A percentile compares a stretch with the other conserved stretches of the same genome.
phyloP scores from a whole-genome alignment of 1,140 invertebrate genomes.

The Dinothrombium tinctorium region DNA sequence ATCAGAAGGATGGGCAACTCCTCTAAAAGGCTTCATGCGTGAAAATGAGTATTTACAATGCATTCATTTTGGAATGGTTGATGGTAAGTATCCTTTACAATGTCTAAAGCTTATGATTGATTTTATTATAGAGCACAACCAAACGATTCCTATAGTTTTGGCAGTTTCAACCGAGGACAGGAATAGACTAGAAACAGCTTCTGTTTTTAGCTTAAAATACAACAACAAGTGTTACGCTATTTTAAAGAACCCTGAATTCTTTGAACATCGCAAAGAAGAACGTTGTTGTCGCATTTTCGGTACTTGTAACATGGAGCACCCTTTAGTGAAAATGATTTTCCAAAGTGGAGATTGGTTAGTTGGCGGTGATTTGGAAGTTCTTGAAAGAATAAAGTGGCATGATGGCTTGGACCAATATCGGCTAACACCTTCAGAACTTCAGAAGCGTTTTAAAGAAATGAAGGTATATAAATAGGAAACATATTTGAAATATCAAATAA shows the following conservation, averaged over 20 bases:
- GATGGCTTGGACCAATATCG: conserved; percentile 88
- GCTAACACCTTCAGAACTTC: conserved; percentile 75
- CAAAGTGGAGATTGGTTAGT: conserved; percentile 86
- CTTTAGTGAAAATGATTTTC: conserved; percentile 39
- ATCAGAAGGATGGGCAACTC: conserved; percentile 90
- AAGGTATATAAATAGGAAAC: conserved; percentile 17
- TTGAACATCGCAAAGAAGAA: conserved; percentile 81
- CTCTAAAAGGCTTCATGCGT: conserved; percentile 84
- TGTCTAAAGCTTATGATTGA: not conserved
- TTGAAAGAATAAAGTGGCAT: conserved; percentile 74
- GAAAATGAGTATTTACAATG: conserved; percentile 80
- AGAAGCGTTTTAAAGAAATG: conserved; percentile 45
- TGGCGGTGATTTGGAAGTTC: conserved; percentile 75
- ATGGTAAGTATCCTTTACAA: conserved; percentile 24
- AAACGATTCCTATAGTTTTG: conserved; percentile 86
- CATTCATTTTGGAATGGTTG: conserved; percentile 74
- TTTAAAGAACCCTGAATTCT: conserved; percentile 76
- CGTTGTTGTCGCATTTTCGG: conserved; percentile 75
- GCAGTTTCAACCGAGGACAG: conserved; percentile 50
- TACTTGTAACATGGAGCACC: conserved; percentile 36
- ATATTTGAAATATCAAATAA: conserved; percentile 6
- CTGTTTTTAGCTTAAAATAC: conserved; percentile 28
- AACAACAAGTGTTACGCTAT: conserved; percentile 52
- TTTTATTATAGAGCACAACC: conserved; percentile 37
- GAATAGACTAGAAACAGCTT: conserved; percentile 33